These are phyloP conservation scores for Calephelis virginiensis DNA, from an alignment of 1,140 invertebrate species.

Conservation along the genomic window DNA sequence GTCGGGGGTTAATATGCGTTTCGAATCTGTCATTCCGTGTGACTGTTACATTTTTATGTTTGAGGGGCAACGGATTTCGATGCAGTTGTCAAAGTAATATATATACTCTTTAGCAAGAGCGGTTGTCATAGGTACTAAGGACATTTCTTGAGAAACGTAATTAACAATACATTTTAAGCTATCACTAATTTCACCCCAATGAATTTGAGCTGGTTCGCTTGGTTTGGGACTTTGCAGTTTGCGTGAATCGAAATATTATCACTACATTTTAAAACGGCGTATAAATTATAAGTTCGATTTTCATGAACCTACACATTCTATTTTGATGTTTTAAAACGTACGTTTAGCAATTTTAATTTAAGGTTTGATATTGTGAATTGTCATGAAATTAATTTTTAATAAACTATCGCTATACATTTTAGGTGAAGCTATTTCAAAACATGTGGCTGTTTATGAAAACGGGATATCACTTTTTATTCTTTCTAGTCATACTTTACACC, in stretches of 20 bases:
- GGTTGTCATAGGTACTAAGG: no score
- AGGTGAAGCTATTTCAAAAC: conserved; percentile 47
- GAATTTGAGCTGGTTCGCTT: no score
- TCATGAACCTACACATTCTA: conserved; percentile 41
- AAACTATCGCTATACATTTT: conserved; percentile 53
- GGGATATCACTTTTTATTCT: conserved; percentile 19
- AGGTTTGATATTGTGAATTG: conserved; percentile 66
- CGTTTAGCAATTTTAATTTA: conserved; percentile 50
- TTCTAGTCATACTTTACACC: not conserved
- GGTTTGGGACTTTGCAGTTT: not conserved
- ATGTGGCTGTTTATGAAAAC: conserved; percentile 43
- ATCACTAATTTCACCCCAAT: no score
- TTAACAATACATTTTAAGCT: no score
- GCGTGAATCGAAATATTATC: not conserved
- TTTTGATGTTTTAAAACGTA: conserved; percentile 58
- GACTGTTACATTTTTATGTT: no score
- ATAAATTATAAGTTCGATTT: conserved; percentile 30
- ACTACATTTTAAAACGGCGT: not conserved
- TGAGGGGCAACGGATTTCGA: no score
- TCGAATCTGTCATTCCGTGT: no score
- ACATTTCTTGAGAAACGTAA: no score
- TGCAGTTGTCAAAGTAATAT: no score
- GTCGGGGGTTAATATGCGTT: no score
- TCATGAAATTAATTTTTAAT: conserved; percentile 55
- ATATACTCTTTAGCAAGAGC: no score